Evolutionary conservation across 35 echinoderm and acorn worm species (phyloP).

Genomic region (Apostichopus japonicus): DNA sequence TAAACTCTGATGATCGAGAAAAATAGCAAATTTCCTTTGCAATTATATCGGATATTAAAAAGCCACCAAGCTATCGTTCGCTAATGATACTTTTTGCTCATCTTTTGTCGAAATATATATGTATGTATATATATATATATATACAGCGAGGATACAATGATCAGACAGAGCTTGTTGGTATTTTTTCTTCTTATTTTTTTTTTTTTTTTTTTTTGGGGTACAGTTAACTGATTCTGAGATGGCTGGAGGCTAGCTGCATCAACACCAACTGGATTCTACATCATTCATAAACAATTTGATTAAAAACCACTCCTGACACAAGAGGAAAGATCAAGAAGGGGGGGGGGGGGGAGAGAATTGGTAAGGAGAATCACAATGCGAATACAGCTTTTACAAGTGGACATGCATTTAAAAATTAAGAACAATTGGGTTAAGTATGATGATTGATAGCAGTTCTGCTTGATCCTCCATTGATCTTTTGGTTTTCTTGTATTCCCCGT

Average conservation of each 20-base stretch:
- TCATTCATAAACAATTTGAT: constrained; percentile 36
- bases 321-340: neutral
- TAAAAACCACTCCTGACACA: neutral
- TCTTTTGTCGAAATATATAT: too few relatives aligned
- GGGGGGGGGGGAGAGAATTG: neutral
- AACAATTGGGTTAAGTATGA: constrained; percentile 44
- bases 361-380: neutral
- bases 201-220: neutral
- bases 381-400: neutral
- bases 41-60: too few relatives aligned
- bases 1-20: too few relatives aligned
- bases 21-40: too few relatives aligned
- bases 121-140: too few relatives aligned
- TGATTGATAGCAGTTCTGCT: neutral
- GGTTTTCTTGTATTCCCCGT: neutral
- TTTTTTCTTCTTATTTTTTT: neutral
- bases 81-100: too few relatives aligned
- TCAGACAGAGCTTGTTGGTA: too few relatives aligned
- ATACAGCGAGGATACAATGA: too few relatives aligned
- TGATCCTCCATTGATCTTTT: neutral
- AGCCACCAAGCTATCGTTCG: too few relatives aligned
- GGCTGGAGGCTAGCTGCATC: constrained; percentile 1
- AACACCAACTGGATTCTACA: neutral
- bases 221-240: neutral
- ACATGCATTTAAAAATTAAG: constrained; percentile 51